A percentile compares a stretch with the other conserved stretches of the same genome.
Evolutionary conservation across 1,140 invertebrate genomes (phyloP).

Genomic region (Diploscapter pachys): DNA sequence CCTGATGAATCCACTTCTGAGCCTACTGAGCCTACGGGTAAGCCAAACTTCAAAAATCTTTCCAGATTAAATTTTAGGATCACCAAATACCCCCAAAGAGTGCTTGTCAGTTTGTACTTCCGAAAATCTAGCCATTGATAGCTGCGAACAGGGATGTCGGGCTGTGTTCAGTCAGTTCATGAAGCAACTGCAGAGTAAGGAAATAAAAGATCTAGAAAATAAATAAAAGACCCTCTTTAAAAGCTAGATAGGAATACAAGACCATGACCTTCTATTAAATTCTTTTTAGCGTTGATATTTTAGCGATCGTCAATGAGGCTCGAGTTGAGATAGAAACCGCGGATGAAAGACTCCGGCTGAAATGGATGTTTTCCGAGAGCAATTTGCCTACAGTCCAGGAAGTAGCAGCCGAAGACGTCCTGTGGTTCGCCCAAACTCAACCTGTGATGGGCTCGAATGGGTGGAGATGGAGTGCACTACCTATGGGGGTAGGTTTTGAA

Average conservation of each 20-base stretch:
- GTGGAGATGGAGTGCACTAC: conserved; percentile 27
- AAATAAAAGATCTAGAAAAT: too few relatives aligned
- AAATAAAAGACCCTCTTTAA: conserved; percentile 10
- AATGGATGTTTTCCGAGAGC: conserved; percentile 18
- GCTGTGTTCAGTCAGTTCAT: neutral
- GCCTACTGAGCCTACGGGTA: conserved; percentile 12
- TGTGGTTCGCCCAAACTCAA: conserved; percentile 21
- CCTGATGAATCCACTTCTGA: conserved; percentile 15
- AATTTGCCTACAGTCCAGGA: conserved; percentile 17
- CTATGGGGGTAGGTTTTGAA: neutral
- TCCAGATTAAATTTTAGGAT: too few relatives aligned
- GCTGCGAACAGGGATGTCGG: conserved; percentile 27
- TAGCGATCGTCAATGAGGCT: conserved; percentile 12
- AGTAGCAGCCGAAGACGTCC: conserved; percentile 22
- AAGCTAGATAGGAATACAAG: conserved; percentile 16
- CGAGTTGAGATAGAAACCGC: conserved; percentile 7
- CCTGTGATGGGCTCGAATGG: conserved; percentile 4
- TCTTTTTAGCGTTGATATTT: conserved; percentile 14
- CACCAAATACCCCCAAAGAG: too few relatives aligned
- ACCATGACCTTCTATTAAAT: neutral
- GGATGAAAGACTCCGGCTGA: conserved; percentile 12
- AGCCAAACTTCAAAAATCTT: conserved; percentile 11
- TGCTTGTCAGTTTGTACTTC: conserved; percentile 8
- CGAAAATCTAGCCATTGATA: conserved; percentile 14
- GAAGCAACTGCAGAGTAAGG: too few relatives aligned